Conservation (phyloP, 2,797 vertebrate species). For the Micromesistius poutassou region DNA sequence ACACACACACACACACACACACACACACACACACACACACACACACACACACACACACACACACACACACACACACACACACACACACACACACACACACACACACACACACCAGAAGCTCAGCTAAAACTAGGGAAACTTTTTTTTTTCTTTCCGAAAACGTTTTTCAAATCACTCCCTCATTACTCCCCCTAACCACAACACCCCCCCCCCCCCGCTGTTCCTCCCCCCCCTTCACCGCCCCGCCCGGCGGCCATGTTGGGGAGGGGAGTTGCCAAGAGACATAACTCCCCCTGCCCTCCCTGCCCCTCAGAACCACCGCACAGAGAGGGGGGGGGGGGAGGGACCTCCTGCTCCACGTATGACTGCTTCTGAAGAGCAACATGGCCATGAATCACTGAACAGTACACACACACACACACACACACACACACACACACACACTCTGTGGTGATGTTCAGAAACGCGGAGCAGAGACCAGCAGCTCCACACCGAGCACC, state of each 20-base stretch:
- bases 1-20: too few relatives aligned
- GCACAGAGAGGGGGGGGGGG: background rate
- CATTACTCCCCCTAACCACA: background rate
- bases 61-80: too few relatives aligned
- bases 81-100: too few relatives aligned
- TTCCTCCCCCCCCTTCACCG: slow-evolving; percentile 56
- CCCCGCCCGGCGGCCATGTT: slow-evolving; percentile 57
- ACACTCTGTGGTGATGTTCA: too few relatives aligned
- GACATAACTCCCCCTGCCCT: slow-evolving; percentile 47
- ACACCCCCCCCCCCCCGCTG: slow-evolving; percentile 21
- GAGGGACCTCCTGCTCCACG: slow-evolving; percentile 5
- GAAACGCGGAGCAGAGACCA: too few relatives aligned
- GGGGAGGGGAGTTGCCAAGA: slow-evolving; percentile 57
- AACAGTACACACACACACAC: too few relatives aligned
- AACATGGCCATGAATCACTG: slow-evolving; percentile 20
- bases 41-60: slow-evolving; percentile 14
- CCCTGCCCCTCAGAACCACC: slow-evolving; percentile 9
- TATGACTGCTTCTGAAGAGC: too few relatives aligned
- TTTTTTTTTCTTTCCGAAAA: slow-evolving; percentile 59
- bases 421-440: too few relatives aligned
- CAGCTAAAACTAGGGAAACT: slow-evolving; percentile 28
- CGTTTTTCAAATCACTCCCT: background rate
- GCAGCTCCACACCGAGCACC: too few relatives aligned
- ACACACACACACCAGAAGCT: background rate
- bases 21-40: too few relatives aligned